These are phyloP conservation scores for Corynorhinus townsendii DNA, from an alignment of 2,113 vertebrate genomes.

Conservation along the genomic window DNA sequence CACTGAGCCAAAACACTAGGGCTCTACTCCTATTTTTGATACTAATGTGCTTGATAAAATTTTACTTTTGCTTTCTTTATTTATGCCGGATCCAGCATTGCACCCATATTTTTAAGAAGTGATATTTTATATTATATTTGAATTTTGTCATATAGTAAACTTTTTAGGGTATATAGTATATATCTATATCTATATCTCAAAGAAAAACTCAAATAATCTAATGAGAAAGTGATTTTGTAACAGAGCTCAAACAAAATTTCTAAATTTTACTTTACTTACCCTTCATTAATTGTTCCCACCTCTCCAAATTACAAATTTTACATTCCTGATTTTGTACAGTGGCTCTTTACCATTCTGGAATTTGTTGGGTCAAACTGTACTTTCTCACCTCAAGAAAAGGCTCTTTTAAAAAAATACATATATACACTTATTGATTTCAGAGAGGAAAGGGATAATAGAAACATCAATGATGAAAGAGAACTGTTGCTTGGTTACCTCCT, in stretches of 20 bases:
- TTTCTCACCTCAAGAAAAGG: neutral
- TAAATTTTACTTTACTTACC: neutral
- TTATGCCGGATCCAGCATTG: neutral
- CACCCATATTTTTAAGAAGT: neutral
- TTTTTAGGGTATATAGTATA: neutral
- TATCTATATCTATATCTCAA: neutral
- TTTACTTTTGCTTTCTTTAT: neutral
- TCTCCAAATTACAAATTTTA: neutral
- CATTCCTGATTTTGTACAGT: neutral
- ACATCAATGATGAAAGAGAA: too few species aligned
- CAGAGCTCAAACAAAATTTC: neutral
- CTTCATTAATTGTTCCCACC: neutral
- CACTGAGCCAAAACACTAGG: too few species aligned
- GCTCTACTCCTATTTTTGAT: neutral
- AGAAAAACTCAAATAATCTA: neutral
- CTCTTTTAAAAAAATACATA: neutral
- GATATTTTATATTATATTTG: neutral
- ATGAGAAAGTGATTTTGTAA: neutral
- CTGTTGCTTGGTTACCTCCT: too few species aligned
- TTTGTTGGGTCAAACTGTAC: neutral
- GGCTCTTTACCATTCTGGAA: neutral
- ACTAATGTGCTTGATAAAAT: neutral
- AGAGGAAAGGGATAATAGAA: too few species aligned
- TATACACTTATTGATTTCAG: too few species aligned
- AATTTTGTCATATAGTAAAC: neutral